Evolutionary conservation across 23 tunicate species (phyloP).

Genomic region (Styela plicata): DNA sequence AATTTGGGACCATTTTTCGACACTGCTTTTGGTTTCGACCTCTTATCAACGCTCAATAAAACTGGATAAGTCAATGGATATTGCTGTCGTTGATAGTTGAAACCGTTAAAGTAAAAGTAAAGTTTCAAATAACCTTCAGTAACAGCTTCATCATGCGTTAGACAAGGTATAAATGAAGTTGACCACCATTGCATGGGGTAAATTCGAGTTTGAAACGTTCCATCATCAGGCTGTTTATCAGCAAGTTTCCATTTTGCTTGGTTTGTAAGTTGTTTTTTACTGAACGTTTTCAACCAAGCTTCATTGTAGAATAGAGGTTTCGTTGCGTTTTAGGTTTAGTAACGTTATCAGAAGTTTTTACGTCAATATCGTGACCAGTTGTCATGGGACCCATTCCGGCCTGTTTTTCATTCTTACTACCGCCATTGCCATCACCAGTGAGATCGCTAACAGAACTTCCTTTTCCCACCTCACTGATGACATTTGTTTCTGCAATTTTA

Average conservation of each 20-base stretch:
- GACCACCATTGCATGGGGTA: conserved; percentile 10
- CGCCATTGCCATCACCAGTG: neutral
- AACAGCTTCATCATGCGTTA: neutral
- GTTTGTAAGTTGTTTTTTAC: neutral
- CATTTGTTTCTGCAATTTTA: neutral
- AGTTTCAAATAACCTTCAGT: neutral
- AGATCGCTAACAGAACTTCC: neutral
- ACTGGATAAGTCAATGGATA: conserved; percentile 3
- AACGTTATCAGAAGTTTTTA: neutral
- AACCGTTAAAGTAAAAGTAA: conserved; percentile 8
- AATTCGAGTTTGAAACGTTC: neutral
- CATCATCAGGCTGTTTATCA: neutral
- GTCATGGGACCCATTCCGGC: neutral
- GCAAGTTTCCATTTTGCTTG: conserved; percentile 17
- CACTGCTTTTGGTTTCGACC: neutral
- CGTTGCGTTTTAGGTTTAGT: neutral
- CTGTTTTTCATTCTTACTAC: neutral
- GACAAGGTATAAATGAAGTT: neutral
- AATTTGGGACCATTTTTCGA: neutral
- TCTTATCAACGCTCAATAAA: neutral
- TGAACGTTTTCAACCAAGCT: neutral
- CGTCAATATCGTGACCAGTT: neutral
- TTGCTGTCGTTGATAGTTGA: neutral
- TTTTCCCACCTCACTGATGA: neutral
- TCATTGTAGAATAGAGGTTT: neutral